Evolutionary conservation across 2,113 vertebrate genomes (phyloP).

Genomic region (Syrrhaptes paradoxus): DNA sequence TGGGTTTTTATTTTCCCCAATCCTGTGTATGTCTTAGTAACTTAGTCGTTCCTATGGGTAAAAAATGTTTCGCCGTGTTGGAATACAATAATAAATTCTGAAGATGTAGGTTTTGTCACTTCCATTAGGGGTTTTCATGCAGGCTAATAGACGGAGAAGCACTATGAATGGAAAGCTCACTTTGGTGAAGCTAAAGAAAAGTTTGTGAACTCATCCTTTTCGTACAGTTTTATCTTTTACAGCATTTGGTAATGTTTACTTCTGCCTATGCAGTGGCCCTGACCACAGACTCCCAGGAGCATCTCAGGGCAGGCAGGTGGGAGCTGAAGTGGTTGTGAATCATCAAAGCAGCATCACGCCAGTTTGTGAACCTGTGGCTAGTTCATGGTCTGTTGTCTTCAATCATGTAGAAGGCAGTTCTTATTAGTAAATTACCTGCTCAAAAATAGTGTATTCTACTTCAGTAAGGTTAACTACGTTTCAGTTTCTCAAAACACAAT

Average conservation of each 20-base stretch:
- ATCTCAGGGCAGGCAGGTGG: neutral
- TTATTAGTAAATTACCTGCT: neutral
- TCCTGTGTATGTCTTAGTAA: neutral
- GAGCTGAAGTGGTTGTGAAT: neutral
- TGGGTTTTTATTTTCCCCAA: neutral
- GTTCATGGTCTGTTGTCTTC: neutral
- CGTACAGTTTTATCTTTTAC: neutral
- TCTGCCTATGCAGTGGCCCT: neutral
- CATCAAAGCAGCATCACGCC: neutral
- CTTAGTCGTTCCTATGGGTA: neutral
- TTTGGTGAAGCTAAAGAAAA: neutral
- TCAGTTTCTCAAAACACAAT: neutral
- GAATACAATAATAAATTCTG: neutral
- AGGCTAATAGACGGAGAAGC: neutral
- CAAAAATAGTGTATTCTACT: neutral
- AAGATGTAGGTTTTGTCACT: neutral
- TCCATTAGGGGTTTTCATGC: neutral
- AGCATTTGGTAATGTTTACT: neutral
- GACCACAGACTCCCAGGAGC: neutral
- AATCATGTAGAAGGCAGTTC: rapidly evolving
- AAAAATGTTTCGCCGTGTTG: neutral
- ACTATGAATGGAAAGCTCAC: rapidly evolving
- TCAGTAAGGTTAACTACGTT: neutral
- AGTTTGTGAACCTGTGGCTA: neutral
- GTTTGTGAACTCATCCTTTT: neutral